A percentile compares a stretch with the other conserved stretches of the same genome.
Conservation (phyloP, 2,888 invertebrate species). For the Trisateles emortualis region DNA sequence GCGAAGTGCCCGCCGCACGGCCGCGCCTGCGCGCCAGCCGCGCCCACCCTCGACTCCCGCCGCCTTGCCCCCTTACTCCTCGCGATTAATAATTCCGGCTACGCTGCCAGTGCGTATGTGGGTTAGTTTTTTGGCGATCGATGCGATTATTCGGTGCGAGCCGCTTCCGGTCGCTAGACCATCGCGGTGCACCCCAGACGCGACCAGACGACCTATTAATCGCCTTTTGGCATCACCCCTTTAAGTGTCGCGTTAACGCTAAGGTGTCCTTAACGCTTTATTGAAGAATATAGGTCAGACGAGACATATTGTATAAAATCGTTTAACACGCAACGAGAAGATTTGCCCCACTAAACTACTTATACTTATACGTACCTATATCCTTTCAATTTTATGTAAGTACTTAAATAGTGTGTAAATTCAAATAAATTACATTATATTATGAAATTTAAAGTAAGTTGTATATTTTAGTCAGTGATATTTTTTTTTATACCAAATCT, state of each 20-base stretch:
- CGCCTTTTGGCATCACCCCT: constrained; percentile 67
- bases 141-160: constrained; percentile 83
- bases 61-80: constrained; percentile 76
- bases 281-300: constrained; percentile 44
- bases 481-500: too few relatives aligned
- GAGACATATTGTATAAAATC: constrained; percentile 41
- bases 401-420: too few relatives aligned
- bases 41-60: constrained; percentile 61
- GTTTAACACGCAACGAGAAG: constrained; percentile 39
- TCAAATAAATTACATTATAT: too few relatives aligned
- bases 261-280: constrained; percentile 39
- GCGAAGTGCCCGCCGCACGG: constrained; percentile 79
- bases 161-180: constrained; percentile 71
- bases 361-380: not conserved
- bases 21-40: constrained; percentile 71
- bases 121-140: constrained; percentile 87
- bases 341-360: constrained; percentile 43
- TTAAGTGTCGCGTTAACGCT: constrained; percentile 52
- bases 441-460: too few relatives aligned
- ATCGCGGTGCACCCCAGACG: constrained; percentile 71
- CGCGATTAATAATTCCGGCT: constrained; percentile 86
- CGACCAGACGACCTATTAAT: constrained; percentile 76
- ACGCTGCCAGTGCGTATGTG: constrained; percentile 87
- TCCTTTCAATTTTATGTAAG: too few relatives aligned
- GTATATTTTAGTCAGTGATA: too few relatives aligned